Conservation (phyloP, 2,888 invertebrate species). For the Ectemnius cavifrons region DNA sequence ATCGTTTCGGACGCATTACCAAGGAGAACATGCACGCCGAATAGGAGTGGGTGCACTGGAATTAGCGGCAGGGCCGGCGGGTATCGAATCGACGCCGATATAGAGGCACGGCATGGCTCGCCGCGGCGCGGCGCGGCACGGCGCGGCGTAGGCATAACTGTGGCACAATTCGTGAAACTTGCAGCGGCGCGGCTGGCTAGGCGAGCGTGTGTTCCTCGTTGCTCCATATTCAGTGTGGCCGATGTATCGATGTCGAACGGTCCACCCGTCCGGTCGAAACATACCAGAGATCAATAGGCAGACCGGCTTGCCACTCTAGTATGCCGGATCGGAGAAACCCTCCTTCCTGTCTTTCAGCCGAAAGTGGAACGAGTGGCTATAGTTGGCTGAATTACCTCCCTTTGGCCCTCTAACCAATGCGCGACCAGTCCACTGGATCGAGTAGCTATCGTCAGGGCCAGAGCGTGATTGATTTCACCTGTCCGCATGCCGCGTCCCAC, state of each 20-base stretch:
- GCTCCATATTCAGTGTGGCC: constrained; percentile 36
- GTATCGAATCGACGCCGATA: constrained; percentile 22
- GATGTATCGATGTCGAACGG: constrained; percentile 38
- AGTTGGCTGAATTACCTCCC: no score
- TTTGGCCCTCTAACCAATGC: no score
- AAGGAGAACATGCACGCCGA: neutral
- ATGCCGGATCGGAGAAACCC: constrained; percentile 23
- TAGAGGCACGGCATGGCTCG: no score
- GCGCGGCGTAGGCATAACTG: constrained; percentile 9
- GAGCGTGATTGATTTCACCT: no score
- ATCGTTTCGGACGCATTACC: constrained; percentile 37
- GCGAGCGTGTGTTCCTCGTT: neutral
- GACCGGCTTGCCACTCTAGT: constrained; percentile 5
- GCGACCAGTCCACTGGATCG: neutral
- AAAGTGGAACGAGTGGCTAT: neutral
- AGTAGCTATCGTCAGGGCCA: no score
- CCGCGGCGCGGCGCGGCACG: neutral
- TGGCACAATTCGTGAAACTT: constrained; percentile 46
- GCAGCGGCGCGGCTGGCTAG: neutral
- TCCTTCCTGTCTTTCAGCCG: neutral
- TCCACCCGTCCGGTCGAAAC: constrained; percentile 22
- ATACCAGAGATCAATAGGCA: constrained; percentile 35
- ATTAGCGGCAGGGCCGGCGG: neutral
- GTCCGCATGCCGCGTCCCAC: no score
- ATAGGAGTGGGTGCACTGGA: neutral